phyloP scores from a whole-genome alignment of 2,113 vertebrate genomes.

The Tetrax tetrax region DNA sequence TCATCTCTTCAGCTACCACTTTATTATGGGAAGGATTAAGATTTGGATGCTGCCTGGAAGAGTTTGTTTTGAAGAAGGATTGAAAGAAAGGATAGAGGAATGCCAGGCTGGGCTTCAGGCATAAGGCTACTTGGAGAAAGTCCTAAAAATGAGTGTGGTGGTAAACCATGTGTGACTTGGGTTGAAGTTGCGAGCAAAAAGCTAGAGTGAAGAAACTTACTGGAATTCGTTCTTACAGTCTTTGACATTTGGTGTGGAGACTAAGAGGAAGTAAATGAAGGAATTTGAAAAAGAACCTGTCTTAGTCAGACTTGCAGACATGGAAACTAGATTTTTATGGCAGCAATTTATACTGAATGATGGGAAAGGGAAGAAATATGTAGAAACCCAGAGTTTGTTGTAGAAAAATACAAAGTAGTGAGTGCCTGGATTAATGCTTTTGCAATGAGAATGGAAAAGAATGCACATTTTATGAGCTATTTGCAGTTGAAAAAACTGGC shows the following conservation, averaged over 20 bases:
- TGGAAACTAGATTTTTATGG: constrained; percentile 32
- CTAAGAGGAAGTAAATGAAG: constrained; percentile 26
- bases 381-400: background rate
- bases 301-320: background rate
- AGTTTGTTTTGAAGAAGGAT: constrained; percentile 52
- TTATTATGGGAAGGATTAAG: constrained; percentile 63
- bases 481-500: background rate
- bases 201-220: background rate
- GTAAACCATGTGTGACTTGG: constrained; percentile 56
- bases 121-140: constrained; percentile 37
- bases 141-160: constrained; percentile 43
- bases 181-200: constrained; percentile 32
- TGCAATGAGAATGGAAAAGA: background rate
- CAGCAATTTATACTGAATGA: background rate
- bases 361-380: background rate
- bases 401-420: background rate
- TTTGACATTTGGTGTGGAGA: constrained; percentile 32
- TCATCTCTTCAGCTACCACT: constrained; percentile 59
- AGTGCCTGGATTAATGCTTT: background rate
- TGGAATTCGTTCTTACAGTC: constrained; percentile 31
- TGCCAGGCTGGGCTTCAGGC: constrained; percentile 38
- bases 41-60: constrained; percentile 36
- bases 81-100: constrained; percentile 35
- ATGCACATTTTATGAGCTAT: background rate
- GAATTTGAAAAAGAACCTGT: constrained; percentile 14